Conservation (phyloP, 2,113 vertebrate species). For the Oceanodroma tethys region DNA sequence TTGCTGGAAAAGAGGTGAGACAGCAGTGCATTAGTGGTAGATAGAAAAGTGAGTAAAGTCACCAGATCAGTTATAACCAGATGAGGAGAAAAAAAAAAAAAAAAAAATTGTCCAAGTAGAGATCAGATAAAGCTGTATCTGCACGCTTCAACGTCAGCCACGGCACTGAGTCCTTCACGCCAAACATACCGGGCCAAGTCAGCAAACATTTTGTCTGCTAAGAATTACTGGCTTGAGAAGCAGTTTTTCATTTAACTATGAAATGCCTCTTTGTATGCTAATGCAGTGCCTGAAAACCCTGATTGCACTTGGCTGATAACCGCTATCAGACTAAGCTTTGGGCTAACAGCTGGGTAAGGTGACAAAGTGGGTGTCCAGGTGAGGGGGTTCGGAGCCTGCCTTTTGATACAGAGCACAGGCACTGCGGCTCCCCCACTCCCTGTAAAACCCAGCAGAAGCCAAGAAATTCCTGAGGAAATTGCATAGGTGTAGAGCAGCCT, state of each 20-base stretch:
- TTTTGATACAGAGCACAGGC: background rate
- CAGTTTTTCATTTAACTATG: background rate
- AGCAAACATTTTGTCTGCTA: background rate
- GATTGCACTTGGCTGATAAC: background rate
- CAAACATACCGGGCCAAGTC: background rate
- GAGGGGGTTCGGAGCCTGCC: background rate
- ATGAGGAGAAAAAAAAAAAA: background rate
- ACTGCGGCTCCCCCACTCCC: fast-evolving
- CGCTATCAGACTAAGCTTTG: background rate
- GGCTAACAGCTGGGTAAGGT: background rate
- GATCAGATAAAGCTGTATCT: background rate
- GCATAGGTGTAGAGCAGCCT: background rate
- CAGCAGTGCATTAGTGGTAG: background rate
- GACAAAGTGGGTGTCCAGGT: background rate
- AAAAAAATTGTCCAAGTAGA: background rate
- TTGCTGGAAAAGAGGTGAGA: background rate
- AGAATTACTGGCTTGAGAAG: background rate
- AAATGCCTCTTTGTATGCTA: background rate
- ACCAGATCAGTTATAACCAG: background rate
- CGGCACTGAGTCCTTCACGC: fast-evolving
- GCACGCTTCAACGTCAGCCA: background rate
- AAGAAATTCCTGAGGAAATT: background rate
- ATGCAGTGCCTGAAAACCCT: background rate
- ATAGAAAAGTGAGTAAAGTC: background rate
- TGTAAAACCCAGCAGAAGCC: background rate